Evolutionary conservation across 1,140 invertebrate species (phyloP), one percentile per base, ranked within the genome.

Genomic region (Brachionus manjavacas): DNA sequence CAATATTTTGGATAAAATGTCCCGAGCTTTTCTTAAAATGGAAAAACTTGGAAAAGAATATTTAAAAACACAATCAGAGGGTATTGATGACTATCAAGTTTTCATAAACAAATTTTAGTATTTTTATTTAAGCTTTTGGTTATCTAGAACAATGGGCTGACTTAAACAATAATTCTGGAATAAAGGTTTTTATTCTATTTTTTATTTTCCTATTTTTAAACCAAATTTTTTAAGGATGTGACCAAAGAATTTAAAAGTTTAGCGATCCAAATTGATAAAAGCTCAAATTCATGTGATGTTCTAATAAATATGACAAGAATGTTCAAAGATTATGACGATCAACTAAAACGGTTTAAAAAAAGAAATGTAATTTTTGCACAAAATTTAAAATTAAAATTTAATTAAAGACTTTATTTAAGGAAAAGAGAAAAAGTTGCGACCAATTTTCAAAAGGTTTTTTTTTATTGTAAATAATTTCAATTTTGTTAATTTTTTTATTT

Each of bases 111-210:
- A 70, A 70, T 31, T 25, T 35, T n/a, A 31, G 31, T 35, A 14
- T 35, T 70, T 70, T 31, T 8, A 11, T 60, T 60, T 20, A 31
- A 70, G 41, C 72, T 49, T 76, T 25, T 46, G 14, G 23, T 12
- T 76, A 76, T 76, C 23, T 76, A 11, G 72, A 76, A 49, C 25
- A 76, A 76, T 76, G 72, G 72, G 41, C 72, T 16, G 16, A 76
- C 4, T 20, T 25, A 14, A 76, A 76, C 25, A 76, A 49, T 12
- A 76, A 76, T 28, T 9, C 8, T 49, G 72, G 8, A 9, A 76
- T 76, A 20, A 43, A 76, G 14, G 70, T 74, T 43, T 23, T 39
- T 9, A 28, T 25, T 28, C 1, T 66, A 9, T 12, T 28, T 8
- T 31, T 4, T 1, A 25, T 14, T 28, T 0, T 25, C 8, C 8